A percentile compares a stretch with the other conserved stretches of the same genome.
These are phyloP conservation scores for Enoplolaimus lenunculus DNA, from an alignment of 2,888 invertebrate genomes.

Conservation along the genomic window DNA sequence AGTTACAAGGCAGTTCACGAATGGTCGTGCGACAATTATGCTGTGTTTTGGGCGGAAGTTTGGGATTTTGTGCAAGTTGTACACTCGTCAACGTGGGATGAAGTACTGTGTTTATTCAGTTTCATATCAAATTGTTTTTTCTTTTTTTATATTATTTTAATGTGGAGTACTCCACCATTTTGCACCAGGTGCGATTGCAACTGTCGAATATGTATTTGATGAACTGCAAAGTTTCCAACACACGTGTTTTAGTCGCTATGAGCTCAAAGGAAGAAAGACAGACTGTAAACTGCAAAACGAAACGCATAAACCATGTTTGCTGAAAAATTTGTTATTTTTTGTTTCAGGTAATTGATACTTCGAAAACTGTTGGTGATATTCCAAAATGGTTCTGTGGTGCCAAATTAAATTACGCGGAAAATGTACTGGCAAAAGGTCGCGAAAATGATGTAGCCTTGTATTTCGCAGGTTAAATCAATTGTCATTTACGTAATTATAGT, in stretches of 20 bases:
- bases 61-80: constrained; percentile 43
- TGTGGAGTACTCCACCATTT: too few species aligned
- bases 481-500: too few species aligned
- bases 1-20: constrained; percentile 45
- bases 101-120: constrained; percentile 32
- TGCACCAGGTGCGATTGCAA: too few species aligned
- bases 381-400: constrained; percentile 49
- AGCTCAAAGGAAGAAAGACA: too few species aligned
- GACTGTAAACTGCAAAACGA: too few species aligned
- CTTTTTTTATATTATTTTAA: too few species aligned
- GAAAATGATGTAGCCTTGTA: constrained; percentile 46
- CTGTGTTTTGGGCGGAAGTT: constrained; percentile 47
- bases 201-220: too few species aligned
- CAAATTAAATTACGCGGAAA: constrained; percentile 48
- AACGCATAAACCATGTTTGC: too few species aligned
- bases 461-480: constrained; percentile 42
- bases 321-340: too few species aligned
- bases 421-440: constrained; percentile 42
- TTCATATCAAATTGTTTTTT: too few species aligned
- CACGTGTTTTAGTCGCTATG: too few species aligned
- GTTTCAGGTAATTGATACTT: constrained; percentile 43
- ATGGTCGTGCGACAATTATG: constrained; percentile 46
- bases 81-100: constrained; percentile 39
- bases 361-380: constrained; percentile 43
- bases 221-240: too few species aligned